These are phyloP conservation scores for Oeneis ivallda DNA, from an alignment of 2,888 invertebrate genomes.

Conservation along the genomic window DNA sequence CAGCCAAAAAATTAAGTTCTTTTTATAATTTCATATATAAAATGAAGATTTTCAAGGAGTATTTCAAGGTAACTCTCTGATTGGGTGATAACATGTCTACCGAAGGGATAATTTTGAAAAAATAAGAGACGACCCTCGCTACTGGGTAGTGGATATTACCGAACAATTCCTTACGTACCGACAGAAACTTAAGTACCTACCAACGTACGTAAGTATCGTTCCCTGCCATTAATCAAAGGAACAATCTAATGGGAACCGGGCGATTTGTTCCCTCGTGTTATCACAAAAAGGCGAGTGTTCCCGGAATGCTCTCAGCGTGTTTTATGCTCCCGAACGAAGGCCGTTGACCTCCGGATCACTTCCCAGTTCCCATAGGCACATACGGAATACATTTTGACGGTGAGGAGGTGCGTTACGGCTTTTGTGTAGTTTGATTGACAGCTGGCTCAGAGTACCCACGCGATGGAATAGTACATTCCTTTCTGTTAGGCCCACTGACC, in stretches of 20 bases:
- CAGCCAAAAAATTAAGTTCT: no score
- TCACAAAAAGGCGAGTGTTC: slow-evolving; percentile 34
- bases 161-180: background rate
- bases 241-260: slow-evolving; percentile 28
- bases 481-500: no score
- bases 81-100: no score
- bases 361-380: slow-evolving; percentile 27
- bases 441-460: no score
- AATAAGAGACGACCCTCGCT: no score
- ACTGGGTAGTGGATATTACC: no score
- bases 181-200: background rate
- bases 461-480: no score
- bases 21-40: no score
- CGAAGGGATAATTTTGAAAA: no score
- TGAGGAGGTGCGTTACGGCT: no score
- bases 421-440: slow-evolving; percentile 3
- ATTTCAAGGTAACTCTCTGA: no score
- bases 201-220: slow-evolving; percentile 2
- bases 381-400: slow-evolving; percentile 3
- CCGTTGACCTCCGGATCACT: slow-evolving; percentile 40
- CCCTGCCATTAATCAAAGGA: slow-evolving; percentile 27
- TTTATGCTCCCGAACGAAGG: slow-evolving; percentile 36
- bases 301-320: slow-evolving; percentile 36
- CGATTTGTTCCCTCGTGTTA: slow-evolving; percentile 33
- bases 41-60: no score